phyloP scores from a whole-genome alignment of 2,113 vertebrate genomes.

The Eulemur rufifrons region DNA sequence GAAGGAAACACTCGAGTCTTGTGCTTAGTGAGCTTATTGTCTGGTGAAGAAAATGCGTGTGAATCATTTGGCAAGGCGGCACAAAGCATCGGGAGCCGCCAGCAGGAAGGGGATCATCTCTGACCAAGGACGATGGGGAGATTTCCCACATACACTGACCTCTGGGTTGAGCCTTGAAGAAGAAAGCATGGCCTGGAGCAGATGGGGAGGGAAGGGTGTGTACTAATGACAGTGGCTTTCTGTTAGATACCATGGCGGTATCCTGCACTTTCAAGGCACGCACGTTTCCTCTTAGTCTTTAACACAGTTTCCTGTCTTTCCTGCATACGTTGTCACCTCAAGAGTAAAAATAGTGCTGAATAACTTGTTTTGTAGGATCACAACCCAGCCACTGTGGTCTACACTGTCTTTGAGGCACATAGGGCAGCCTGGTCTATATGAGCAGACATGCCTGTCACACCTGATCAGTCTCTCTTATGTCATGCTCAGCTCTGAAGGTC shows the following conservation, averaged over 20 bases:
- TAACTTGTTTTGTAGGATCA: not conserved
- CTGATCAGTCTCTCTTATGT: too few relatives aligned
- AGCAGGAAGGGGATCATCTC: not conserved
- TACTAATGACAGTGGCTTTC: not conserved
- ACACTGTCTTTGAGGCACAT: not conserved
- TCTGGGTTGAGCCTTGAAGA: not conserved
- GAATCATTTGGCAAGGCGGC: not conserved
- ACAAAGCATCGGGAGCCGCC: not conserved
- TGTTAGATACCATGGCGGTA: not conserved
- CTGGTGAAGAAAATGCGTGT: not conserved
- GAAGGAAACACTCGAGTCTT: not conserved
- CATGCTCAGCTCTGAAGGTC: fast-evolving
- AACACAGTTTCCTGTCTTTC: not conserved
- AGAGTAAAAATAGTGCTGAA: not conserved
- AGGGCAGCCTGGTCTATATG: not conserved
- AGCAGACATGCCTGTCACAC: not conserved
- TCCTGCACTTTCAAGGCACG: not conserved
- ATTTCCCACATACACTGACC: not conserved
- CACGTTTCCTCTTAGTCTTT: not conserved
- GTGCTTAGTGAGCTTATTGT: not conserved
- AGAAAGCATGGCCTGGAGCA: not conserved
- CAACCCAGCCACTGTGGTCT: fast-evolving
- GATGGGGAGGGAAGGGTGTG: not conserved
- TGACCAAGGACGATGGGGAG: not conserved
- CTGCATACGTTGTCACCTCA: not conserved